Evolutionary conservation across 1,140 invertebrate genomes (phyloP), one percentile per base, ranked within the genome.

Genomic region (Aporrectodea caliginosa): DNA sequence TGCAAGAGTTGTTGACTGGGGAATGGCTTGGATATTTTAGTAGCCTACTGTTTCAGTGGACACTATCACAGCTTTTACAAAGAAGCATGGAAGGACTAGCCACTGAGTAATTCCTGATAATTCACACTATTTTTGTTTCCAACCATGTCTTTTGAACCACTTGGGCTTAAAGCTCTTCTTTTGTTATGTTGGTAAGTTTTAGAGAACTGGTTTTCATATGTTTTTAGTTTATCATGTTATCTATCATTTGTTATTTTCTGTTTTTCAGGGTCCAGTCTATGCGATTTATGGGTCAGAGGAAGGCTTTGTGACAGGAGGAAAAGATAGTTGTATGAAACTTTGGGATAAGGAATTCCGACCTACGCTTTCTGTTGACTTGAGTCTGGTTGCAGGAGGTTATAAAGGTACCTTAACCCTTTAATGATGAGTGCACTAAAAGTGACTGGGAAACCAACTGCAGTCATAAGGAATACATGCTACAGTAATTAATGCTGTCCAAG

Each of bases 261-360:
- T 75, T 33, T 27, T 79, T 16, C 58, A 88, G 87, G 86, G 86
- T 73, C 83, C 85, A 58, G 82, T 89, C 16, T 89, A 84, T 77
- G 82, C 85, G 16, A 77, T 89, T 68, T 84, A 84, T 58, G 83
- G 83, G 74, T 79, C 82, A n/a, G 85, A 84, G 27, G 85, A 87
- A 70, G 88, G 88, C 0, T 89, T 83, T 84, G 84, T 83, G 1
- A 84, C 85, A 30, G 87, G 88, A 58, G 85, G 87, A 16, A 88
- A 88, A 81, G 88, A 89, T 84, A 85, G 87, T 0, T 58, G 43
- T 31, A 84, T 85, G 16, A 85, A 82, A 83, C 75, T 88, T 22
- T 89, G 87, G 87, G 86, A 89, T 78, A 30, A 77, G 0, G 84
- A 87, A 75, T 88, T 89, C 75, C 85, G 86, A 73, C 82, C 83